Conservation (phyloP, 2,113 vertebrate genomes). For the Colaptes auratus region DNA sequence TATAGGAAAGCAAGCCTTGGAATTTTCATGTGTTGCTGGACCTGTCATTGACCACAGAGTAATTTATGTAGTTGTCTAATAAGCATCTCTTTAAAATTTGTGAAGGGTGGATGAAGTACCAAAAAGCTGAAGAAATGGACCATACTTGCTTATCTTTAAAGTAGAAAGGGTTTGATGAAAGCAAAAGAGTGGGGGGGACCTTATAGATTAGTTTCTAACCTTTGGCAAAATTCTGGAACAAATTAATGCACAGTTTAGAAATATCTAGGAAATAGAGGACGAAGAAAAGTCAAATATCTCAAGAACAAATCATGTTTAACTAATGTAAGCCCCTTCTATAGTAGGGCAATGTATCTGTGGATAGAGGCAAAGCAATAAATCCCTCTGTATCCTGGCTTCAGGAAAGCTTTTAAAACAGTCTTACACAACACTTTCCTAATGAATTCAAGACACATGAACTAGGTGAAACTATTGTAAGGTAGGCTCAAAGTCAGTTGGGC, state of each 20-base stretch:
- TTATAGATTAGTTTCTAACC: neutral
- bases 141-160: neutral
- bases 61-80: neutral
- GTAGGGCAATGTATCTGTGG: neutral
- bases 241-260: neutral
- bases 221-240: conserved; percentile 17
- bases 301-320: neutral
- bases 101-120: neutral
- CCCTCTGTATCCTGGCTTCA: neutral
- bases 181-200: neutral
- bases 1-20: neutral
- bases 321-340: neutral
- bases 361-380: conserved; percentile 3
- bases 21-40: neutral
- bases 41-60: neutral
- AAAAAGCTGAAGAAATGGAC: neutral
- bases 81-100: neutral
- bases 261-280: neutral
- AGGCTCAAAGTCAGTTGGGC: neutral
- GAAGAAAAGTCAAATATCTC: neutral
- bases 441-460: neutral
- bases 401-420: neutral
- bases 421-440: neutral
- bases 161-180: neutral
- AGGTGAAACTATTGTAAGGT: neutral